Base-by-base conservation (phyloP, 92 coral and sea anemone genomes). In the Metridium senile region DNA sequence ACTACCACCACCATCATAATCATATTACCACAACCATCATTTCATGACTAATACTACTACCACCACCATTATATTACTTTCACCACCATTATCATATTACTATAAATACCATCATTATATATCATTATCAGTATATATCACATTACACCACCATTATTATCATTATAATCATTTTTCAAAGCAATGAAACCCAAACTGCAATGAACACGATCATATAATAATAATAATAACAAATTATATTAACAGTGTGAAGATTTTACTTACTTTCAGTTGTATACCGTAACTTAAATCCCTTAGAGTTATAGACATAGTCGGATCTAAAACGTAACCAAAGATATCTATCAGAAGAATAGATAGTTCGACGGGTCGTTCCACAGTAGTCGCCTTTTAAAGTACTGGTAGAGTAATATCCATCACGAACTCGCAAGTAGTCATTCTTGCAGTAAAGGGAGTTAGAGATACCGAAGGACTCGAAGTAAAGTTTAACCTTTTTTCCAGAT, bases 241-340 rank as follows among this genome's bases (percentile, higher is more conserved):
- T 2, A 4, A 54, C 2, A 39, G 49, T 6, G 13, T 4, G 49
- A 4, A 4, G 13, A 6, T 6, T 39, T 0, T 32, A 8, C 62
- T 57, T 33, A 58, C 78, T 58, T 58, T 58, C 66, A 0, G 33
- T 35, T 0, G 78, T 57, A 26, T 73, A 73, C 0, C 45, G 28
- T 2, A 73, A 26, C 33, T 35, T 57, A 46, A 73, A 73, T 57
- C 78, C 78, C 53, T 25, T 73, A 3, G 19, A 11, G 31, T 0
- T 58, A 18, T 7, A 31, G 28, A 1, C 19, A 18, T 57, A 26
- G 21, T 71, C 64, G 39, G 84, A 80, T 33, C 71, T 62, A 46
- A 80, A 80, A 25, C 78, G 84, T 20, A 80, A 18, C 84, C 84
- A 80, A 58, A 80, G 51, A 21, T 70, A 80, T 11, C 72, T 25